These are phyloP conservation scores for Pseudoips prasinana DNA, from an alignment of 2,888 invertebrate genomes.

Conservation along the genomic window DNA sequence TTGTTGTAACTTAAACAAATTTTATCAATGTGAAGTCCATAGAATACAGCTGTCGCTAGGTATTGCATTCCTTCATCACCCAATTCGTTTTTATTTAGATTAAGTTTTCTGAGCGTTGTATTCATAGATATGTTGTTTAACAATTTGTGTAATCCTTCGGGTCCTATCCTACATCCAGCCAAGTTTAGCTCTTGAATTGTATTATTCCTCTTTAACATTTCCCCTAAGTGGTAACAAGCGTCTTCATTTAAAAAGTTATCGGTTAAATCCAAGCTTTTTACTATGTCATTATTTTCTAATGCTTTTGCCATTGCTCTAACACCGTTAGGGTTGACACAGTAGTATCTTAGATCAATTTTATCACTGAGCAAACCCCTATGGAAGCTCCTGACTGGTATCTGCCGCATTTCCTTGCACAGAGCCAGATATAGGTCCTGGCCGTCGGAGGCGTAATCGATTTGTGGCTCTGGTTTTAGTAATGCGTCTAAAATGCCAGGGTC, in stretches of 20 bases:
- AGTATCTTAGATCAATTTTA: slow-evolving; percentile 57
- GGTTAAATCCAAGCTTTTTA: slow-evolving; percentile 49
- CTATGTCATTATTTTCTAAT: slow-evolving; percentile 48
- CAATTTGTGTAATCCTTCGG: slow-evolving; percentile 41
- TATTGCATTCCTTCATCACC: slow-evolving; percentile 45
- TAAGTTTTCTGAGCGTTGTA: slow-evolving; percentile 38
- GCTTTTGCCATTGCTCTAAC: slow-evolving; percentile 59
- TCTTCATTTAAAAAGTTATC: slow-evolving; percentile 60
- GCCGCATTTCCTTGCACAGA: slow-evolving; percentile 55
- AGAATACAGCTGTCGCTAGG: slow-evolving; percentile 40
- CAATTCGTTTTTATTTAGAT: slow-evolving; percentile 50
- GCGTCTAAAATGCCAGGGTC: slow-evolving; percentile 62
- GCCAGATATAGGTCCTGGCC: slow-evolving; percentile 60
- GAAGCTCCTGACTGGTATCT: slow-evolving; percentile 49
- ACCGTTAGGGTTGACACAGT: slow-evolving; percentile 53
- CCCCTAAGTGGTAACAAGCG: slow-evolving; percentile 59
- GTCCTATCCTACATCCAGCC: slow-evolving; percentile 60
- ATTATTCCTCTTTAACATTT: slow-evolving; percentile 50
- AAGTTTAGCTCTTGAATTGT: slow-evolving; percentile 50
- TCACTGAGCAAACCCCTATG: slow-evolving; percentile 42
- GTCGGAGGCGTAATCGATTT: slow-evolving; percentile 48
- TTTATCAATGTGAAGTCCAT: slow-evolving; percentile 42
- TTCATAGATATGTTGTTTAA: slow-evolving; percentile 41
- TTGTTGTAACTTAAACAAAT: slow-evolving; percentile 52
- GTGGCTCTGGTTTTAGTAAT: slow-evolving; percentile 40